Evolutionary conservation across 2,797 vertebrate species (phyloP).

Genomic region (Ptychadena robeensis): DNA sequence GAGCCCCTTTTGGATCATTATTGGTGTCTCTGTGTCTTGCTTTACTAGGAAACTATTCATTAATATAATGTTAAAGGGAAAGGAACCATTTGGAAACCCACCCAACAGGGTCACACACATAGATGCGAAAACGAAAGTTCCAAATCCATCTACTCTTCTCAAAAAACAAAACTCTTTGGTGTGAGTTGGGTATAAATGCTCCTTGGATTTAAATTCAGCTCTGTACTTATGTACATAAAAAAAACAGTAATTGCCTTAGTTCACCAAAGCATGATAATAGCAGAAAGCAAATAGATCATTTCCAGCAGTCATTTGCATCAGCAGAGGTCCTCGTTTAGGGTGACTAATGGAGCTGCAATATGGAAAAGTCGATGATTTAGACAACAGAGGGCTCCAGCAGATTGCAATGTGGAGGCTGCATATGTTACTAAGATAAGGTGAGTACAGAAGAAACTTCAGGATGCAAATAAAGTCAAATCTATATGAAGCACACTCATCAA

Average conservation of each 20-base stretch:
- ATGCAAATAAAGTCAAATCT: not conserved
- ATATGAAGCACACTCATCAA: not conserved
- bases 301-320: slow-evolving; percentile 14
- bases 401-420: not conserved
- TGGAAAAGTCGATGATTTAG: slow-evolving; percentile 15
- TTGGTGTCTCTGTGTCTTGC: too few species aligned
- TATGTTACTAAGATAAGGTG: not conserved
- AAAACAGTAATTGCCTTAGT: not conserved
- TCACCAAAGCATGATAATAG: slow-evolving; percentile 7
- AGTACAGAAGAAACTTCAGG: not conserved
- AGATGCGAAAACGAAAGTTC: too few species aligned
- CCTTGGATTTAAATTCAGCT: too few species aligned
- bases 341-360: slow-evolving; percentile 32
- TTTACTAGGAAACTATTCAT: too few species aligned
- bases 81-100: too few species aligned
- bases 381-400: not conserved
- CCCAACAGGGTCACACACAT: too few species aligned
- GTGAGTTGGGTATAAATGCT: too few species aligned
- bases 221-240: too few species aligned
- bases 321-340: slow-evolving; percentile 1
- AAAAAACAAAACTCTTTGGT: too few species aligned
- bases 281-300: slow-evolving; percentile 3
- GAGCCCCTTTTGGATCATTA: too few species aligned
- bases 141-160: too few species aligned
- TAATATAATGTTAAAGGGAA: too few species aligned